phyloP scores from a whole-genome alignment of 2,797 vertebrate genomes.

The Tadarida brasiliensis region DNA sequence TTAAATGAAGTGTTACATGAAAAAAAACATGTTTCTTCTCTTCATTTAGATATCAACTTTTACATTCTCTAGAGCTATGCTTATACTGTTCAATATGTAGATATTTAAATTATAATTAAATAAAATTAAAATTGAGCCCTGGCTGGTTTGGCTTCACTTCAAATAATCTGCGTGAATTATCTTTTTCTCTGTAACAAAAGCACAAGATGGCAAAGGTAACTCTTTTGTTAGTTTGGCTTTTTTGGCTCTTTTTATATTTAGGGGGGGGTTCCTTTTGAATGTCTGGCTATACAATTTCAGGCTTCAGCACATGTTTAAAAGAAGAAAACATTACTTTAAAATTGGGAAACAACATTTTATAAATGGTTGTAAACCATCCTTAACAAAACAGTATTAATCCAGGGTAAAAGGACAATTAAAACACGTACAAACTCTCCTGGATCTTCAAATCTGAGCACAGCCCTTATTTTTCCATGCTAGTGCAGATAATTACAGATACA shows the following conservation, averaged over 20 bases:
- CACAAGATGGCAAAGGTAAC: neutral
- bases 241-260: neutral
- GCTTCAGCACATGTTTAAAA: slow-evolving; percentile 9
- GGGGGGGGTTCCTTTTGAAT: neutral
- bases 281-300: slow-evolving; percentile 43
- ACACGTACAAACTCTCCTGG: neutral
- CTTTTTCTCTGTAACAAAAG: slow-evolving; percentile 13
- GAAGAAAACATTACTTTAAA: slow-evolving; percentile 7
- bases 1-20: neutral
- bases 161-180: neutral
- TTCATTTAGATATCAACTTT: slow-evolving; percentile 4
- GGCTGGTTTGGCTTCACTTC: neutral
- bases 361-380: neutral
- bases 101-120: slow-evolving; percentile 25
- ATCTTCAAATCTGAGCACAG: neutral
- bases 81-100: neutral
- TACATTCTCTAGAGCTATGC: slow-evolving; percentile 20
- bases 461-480: neutral
- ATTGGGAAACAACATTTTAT: neutral
- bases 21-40: neutral
- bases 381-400: neutral
- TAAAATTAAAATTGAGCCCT: neutral
- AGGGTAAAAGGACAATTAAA: neutral
- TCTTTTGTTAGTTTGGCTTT: neutral
- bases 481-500: neutral